phyloP scores from a whole-genome alignment of 2,888 invertebrate genomes.

The Myopa testacea region DNA sequence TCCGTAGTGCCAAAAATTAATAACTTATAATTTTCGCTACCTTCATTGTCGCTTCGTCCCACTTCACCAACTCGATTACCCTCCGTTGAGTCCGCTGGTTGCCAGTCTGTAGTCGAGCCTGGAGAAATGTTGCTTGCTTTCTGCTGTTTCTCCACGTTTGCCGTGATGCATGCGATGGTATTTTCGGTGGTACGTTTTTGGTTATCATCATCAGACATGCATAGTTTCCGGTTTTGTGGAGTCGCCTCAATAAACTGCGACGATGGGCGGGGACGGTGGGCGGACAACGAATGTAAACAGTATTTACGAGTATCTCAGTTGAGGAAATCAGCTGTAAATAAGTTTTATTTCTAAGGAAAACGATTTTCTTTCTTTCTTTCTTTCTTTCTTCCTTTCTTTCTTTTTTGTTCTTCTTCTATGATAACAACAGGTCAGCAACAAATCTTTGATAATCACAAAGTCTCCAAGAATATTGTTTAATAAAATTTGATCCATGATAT shows the following conservation, averaged over 20 bases:
- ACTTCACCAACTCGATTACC: too few species aligned
- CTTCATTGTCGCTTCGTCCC: too few species aligned
- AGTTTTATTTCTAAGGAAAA: not conserved
- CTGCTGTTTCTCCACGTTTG: not conserved
- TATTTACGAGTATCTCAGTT: constrained; percentile 8
- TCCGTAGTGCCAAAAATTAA: too few species aligned
- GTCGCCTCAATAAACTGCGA: not conserved
- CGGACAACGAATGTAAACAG: not conserved
- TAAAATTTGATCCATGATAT: too few species aligned
- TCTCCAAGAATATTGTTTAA: too few species aligned
- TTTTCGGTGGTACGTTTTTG: not conserved
- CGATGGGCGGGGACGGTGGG: not conserved
- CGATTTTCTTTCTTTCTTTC: not conserved
- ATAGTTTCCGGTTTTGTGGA: constrained; percentile 8
- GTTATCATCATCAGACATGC: constrained; percentile 7
- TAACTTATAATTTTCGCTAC: too few species aligned
- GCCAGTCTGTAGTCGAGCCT: not conserved
- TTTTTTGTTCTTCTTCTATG: too few species aligned
- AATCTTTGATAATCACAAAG: too few species aligned
- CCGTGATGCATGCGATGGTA: not conserved
- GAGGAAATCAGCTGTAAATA: not conserved
- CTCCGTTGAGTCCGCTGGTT: not conserved
- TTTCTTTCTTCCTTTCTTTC: too few species aligned
- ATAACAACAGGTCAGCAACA: too few species aligned
- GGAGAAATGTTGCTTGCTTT: too few species aligned